Evolutionary conservation across 2,797 vertebrate genomes (phyloP).

Genomic region (Steatocranus sp.): DNA sequence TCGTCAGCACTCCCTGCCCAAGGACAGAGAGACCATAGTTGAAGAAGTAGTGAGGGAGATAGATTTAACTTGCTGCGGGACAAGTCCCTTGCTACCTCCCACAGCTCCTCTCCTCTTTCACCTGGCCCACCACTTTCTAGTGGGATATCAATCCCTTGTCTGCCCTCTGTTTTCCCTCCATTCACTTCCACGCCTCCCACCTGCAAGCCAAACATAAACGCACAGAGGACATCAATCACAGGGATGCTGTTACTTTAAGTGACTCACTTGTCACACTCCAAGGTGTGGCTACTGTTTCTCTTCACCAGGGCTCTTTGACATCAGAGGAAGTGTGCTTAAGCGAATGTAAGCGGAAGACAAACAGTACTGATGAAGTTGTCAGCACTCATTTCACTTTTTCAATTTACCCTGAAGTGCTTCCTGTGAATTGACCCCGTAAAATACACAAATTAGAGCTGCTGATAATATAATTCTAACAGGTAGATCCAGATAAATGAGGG

Average conservation of each 20-base stretch:
- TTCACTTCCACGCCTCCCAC: neutral
- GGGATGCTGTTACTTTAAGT: slow-evolving; percentile 37
- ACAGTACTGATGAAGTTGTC: slow-evolving; percentile 30
- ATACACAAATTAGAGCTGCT: slow-evolving; percentile 42
- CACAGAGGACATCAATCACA: slow-evolving; percentile 45
- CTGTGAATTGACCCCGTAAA: slow-evolving; percentile 43
- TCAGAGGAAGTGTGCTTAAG: neutral
- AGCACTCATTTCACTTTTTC: slow-evolving; percentile 44
- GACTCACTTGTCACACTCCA: slow-evolving; percentile 46
- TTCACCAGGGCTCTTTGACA: neutral
- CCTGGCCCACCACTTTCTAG: slow-evolving; percentile 36
- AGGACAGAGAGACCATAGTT: slow-evolving; percentile 59
- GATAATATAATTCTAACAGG: slow-evolving; percentile 30
- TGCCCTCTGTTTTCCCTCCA: neutral
- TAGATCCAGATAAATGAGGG: neutral
- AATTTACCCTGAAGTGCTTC: slow-evolving; percentile 22
- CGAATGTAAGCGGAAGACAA: neutral
- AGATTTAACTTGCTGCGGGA: slow-evolving; percentile 63
- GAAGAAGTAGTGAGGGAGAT: slow-evolving; percentile 64
- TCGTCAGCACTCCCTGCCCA: slow-evolving; percentile 63
- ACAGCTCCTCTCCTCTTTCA: slow-evolving; percentile 47
- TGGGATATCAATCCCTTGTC: slow-evolving; percentile 49
- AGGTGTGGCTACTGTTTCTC: slow-evolving; percentile 19
- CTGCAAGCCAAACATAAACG: slow-evolving; percentile 18
- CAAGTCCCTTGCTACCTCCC: slow-evolving; percentile 52